A percentile compares a stretch with the other conserved stretches of the same genome.
These are phyloP conservation scores for Leptocoma aspasia DNA, from an alignment of 2,113 vertebrate genomes.

Conservation along the genomic window DNA sequence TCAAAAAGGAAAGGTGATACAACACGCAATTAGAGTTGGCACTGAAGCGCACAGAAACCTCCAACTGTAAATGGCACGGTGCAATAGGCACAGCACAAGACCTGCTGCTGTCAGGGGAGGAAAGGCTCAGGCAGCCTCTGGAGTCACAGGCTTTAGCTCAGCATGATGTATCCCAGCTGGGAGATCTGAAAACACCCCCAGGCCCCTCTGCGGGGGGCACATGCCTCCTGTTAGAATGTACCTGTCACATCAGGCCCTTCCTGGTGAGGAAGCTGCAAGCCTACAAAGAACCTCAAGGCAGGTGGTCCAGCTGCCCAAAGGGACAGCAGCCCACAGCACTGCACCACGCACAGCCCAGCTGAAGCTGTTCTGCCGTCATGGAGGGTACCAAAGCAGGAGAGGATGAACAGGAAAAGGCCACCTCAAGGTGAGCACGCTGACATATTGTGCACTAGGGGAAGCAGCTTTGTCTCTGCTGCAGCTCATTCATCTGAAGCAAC, in stretches of 20 bases:
- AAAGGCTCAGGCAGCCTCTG: not conserved
- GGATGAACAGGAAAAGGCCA: not conserved
- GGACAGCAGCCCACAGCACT: not conserved
- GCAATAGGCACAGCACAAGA: not conserved
- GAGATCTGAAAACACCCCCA: not conserved
- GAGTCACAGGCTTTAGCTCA: not conserved
- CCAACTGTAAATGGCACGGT: not conserved
- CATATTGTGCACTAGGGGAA: not conserved
- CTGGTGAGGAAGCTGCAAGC: not conserved
- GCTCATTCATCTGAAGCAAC: not conserved
- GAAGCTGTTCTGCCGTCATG: not conserved
- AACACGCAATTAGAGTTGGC: not conserved
- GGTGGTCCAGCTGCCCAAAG: not conserved
- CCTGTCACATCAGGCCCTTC: accelerated
- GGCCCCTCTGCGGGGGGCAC: accelerated
- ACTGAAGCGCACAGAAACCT: not conserved
- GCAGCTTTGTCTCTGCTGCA: not conserved
- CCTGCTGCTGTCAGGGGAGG: not conserved
- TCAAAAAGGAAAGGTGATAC: not conserved
- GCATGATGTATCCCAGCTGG: accelerated
- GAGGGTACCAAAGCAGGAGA: not conserved
- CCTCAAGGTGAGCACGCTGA: not conserved
- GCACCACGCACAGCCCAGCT: not conserved
- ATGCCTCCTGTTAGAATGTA: not conserved
- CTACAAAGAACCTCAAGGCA: not conserved